Evolutionary conservation across 2,113 vertebrate genomes (phyloP).

Genomic region (Synchiropus splendidus): DNA sequence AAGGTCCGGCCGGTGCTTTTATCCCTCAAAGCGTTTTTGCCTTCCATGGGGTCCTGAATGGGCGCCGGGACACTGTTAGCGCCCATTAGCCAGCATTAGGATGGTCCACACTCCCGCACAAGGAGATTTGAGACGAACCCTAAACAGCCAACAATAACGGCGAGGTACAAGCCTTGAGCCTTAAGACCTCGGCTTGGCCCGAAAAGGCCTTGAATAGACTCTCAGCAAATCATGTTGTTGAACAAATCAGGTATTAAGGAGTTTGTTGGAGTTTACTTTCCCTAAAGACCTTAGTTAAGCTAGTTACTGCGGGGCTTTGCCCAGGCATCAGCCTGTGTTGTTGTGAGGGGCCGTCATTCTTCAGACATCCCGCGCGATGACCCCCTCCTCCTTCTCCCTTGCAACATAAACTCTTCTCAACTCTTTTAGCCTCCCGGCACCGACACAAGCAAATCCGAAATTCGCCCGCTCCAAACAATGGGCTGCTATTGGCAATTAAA

Average conservation of each 20-base stretch:
- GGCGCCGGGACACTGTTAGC: slow-evolving; percentile 69
- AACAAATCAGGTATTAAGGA: slow-evolving; percentile 99
- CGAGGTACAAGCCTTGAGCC: slow-evolving; percentile 98
- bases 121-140: slow-evolving; percentile 99
- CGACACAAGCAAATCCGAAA: slow-evolving; percentile 50
- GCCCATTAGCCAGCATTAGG: slow-evolving; percentile 97
- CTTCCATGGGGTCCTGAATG: slow-evolving; percentile 65
- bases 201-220: slow-evolving; percentile 87
- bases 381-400: slow-evolving; percentile 50
- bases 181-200: slow-evolving; percentile 92
- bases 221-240: slow-evolving; percentile 99
- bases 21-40: slow-evolving; percentile 61
- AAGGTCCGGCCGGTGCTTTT: slow-evolving; percentile 61
- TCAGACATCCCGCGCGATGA: slow-evolving; percentile 66
- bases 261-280: slow-evolving; percentile 99
- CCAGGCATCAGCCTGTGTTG: slow-evolving; percentile 58
- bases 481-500: slow-evolving; percentile 73
- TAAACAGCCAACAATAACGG: slow-evolving; percentile 97
- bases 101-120: slow-evolving; percentile 86
- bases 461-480: slow-evolving; percentile 68
- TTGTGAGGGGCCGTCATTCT: slow-evolving; percentile 66
- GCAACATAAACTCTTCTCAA: slow-evolving; percentile 48
- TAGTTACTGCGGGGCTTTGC: slow-evolving; percentile 96
- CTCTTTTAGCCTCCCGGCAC: slow-evolving; percentile 39
- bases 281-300: slow-evolving; percentile 97